Evolutionary conservation across 2,888 invertebrate genomes (phyloP).

Genomic region (Tricholauxania praeusta): DNA sequence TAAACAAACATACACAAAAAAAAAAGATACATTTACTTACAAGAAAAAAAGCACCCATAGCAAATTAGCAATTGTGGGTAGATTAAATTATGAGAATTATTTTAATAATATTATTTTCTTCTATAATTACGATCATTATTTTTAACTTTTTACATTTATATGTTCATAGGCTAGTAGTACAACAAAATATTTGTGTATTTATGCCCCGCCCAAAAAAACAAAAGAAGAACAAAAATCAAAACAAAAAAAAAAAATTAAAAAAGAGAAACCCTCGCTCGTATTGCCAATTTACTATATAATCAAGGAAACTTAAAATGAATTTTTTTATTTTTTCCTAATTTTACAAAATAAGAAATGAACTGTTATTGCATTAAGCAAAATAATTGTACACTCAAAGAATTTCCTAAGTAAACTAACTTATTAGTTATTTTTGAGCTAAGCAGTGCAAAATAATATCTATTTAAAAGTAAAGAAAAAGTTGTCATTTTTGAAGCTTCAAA

Average conservation of each 20-base stretch:
- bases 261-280: conserved; percentile 58
- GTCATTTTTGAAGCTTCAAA: conserved; percentile 23
- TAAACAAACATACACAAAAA: conserved; percentile 9
- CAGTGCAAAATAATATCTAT: conserved; percentile 1
- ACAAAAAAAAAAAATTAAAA: conserved; percentile 37
- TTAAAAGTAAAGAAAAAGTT: conserved; percentile 10
- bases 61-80: conserved; percentile 43
- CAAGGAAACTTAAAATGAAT: conserved; percentile 47
- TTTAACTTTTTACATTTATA: conserved; percentile 44
- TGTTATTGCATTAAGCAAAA: conserved; percentile 30
- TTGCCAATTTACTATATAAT: conserved; percentile 56
- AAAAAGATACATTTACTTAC: not conserved
- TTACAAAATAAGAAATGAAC: conserved; percentile 33
- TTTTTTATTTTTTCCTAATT: conserved; percentile 40
- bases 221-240: conserved; percentile 38
- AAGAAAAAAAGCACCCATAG: conserved; percentile 13
- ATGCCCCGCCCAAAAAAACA: conserved; percentile 56
- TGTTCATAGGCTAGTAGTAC: conserved; percentile 53
- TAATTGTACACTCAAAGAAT: conserved; percentile 14
- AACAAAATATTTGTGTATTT: conserved; percentile 59
- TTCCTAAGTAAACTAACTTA: conserved; percentile 2
- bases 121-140: conserved; percentile 22
- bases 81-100: conserved; percentile 13
- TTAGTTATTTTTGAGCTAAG: conserved; percentile 26
- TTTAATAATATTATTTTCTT: conserved; percentile 27